Conservation (phyloP, 1,140 invertebrate species). For the Calephelis virginiensis region DNA sequence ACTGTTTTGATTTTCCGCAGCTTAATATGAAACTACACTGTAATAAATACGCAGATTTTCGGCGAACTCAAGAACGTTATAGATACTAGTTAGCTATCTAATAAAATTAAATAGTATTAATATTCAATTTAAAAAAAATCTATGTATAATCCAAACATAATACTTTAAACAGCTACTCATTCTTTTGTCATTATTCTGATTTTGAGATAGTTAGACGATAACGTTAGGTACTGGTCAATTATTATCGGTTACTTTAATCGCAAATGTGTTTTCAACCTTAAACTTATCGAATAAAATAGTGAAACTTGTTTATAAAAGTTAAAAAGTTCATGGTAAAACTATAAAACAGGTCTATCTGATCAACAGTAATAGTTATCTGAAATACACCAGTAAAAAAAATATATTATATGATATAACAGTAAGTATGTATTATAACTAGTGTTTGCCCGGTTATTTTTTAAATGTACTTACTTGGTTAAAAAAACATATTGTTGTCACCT, state of each 20-base stretch:
- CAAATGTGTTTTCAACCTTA: neutral
- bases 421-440: conserved; percentile 63
- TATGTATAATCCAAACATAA: too few relatives aligned
- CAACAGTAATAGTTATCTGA: conserved; percentile 75
- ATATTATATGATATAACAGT: conserved; percentile 72
- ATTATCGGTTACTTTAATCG: conserved; percentile 7
- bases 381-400: conserved; percentile 76
- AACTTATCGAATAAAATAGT: conserved; percentile 54
- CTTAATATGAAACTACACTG: too few relatives aligned
- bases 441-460: conserved; percentile 36
- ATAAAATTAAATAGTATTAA: too few relatives aligned
- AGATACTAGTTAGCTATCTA: too few relatives aligned
- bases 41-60: too few relatives aligned
- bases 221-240: conserved; percentile 22
- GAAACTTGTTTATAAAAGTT: conserved; percentile 55
- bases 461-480: conserved; percentile 3
- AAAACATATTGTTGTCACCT: neutral
- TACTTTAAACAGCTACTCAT: too few relatives aligned
- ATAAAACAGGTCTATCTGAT: conserved; percentile 68
- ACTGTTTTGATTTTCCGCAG: too few relatives aligned
- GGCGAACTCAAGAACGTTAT: too few relatives aligned
- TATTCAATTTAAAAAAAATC: too few relatives aligned
- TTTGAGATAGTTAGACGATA: neutral
- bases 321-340: conserved; percentile 70
- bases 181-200: too few relatives aligned